Evolutionary conservation across 2,888 invertebrate species (phyloP).

Genomic region (Caenorhabditis parvicauda): DNA sequence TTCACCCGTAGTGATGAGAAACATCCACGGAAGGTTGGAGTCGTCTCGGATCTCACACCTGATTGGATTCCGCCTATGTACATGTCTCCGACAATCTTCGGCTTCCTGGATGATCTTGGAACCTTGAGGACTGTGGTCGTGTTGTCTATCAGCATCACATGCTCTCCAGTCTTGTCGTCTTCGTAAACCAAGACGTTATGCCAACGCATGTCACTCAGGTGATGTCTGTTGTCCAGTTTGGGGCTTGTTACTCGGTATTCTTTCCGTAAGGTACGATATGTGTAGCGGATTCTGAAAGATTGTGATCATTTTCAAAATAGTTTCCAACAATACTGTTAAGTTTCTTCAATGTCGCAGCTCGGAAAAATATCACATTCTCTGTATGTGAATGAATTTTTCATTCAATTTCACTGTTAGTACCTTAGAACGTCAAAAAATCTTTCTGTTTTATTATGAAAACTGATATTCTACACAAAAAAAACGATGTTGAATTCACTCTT

Average conservation of each 20-base stretch:
- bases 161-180: slow-evolving; percentile 35
- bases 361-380: too few relatives aligned
- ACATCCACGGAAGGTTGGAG: slow-evolving; percentile 46
- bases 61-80: slow-evolving; percentile 21
- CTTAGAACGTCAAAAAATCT: too few relatives aligned
- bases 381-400: too few relatives aligned
- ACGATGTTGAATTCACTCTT: too few relatives aligned
- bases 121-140: slow-evolving; percentile 30
- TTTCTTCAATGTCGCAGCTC: too few relatives aligned
- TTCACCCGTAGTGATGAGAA: slow-evolving; percentile 37
- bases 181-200: slow-evolving; percentile 45
- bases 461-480: too few relatives aligned
- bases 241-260: slow-evolving; percentile 35
- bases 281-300: slow-evolving; percentile 40
- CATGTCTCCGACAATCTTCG: slow-evolving; percentile 20
- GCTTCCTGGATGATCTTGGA: slow-evolving; percentile 11
- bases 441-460: too few relatives aligned
- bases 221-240: slow-evolving; percentile 30
- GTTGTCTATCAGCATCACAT: slow-evolving; percentile 44
- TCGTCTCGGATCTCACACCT: too few relatives aligned
- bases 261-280: slow-evolving; percentile 25
- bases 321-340: neutral
- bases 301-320: neutral
- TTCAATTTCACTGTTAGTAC: too few relatives aligned
- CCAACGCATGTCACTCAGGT: slow-evolving; percentile 51